phyloP scores from a whole-genome alignment of 1,140 invertebrate genomes.

The Caenorhabditis inopinata region DNA sequence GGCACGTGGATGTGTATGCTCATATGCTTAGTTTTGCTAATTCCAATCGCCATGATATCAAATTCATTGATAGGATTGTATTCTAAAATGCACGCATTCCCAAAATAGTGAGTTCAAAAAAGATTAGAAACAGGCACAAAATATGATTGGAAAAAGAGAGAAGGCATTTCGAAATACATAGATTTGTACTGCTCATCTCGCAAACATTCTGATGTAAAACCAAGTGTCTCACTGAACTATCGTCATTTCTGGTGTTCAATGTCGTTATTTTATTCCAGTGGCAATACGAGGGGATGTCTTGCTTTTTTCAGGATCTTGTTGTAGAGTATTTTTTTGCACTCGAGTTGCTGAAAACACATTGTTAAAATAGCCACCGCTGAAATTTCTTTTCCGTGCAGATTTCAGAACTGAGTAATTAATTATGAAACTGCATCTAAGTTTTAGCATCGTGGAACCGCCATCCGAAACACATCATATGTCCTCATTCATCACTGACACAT shows the following conservation, averaged over 20 bases:
- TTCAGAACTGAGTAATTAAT: background rate
- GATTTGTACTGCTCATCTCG: too few species aligned
- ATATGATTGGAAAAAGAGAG: too few species aligned
- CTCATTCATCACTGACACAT: constrained; percentile 52
- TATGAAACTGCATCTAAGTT: background rate
- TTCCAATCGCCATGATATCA: constrained; percentile 39
- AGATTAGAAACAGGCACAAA: too few species aligned
- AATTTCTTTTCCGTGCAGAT: background rate
- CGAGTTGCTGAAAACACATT: background rate
- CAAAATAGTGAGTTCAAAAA: constrained; percentile 46
- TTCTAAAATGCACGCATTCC: constrained; percentile 50
- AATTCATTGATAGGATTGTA: constrained; percentile 43
- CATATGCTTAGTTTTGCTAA: constrained; percentile 20
- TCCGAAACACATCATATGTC: constrained; percentile 45
- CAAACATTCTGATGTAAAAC: too few species aligned
- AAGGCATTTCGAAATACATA: too few species aligned
- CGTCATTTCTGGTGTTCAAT: too few species aligned
- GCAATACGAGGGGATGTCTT: too few species aligned
- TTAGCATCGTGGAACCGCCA: constrained; percentile 44
- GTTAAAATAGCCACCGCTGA: background rate
- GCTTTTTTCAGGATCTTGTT: too few species aligned
- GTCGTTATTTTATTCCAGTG: too few species aligned
- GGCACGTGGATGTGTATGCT: constrained; percentile 53
- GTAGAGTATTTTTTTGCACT: too few species aligned
- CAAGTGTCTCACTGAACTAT: too few species aligned